Conservation (phyloP, 2,888 invertebrate genomes). For the Dusona sp. region DNA sequence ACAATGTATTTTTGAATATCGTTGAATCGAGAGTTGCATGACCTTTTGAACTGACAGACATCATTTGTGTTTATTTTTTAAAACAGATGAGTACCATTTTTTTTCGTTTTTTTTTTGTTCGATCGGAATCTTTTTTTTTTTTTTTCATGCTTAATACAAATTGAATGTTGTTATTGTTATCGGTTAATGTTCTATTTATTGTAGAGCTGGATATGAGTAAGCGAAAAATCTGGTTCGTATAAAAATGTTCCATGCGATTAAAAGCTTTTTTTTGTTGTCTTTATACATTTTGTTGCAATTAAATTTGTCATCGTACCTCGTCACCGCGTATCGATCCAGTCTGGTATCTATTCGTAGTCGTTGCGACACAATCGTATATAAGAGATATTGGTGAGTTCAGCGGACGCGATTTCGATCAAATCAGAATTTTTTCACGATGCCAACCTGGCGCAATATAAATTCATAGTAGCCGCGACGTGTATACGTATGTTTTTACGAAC, state of each 20-base stretch:
- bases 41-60: too few relatives aligned
- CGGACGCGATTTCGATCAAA: conserved; percentile 20
- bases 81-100: too few relatives aligned
- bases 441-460: conserved; percentile 2
- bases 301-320: conserved; percentile 31
- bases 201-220: not conserved
- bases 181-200: too few relatives aligned
- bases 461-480: not conserved
- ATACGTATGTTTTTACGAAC: not conserved
- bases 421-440: conserved; percentile 12
- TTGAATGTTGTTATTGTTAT: too few relatives aligned
- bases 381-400: conserved; percentile 30
- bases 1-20: too few relatives aligned
- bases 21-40: too few relatives aligned
- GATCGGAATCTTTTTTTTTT: too few relatives aligned
- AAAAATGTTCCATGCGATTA: not conserved
- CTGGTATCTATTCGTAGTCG: conserved; percentile 17
- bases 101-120: too few relatives aligned
- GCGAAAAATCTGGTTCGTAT: not conserved
- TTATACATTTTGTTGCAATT: not conserved
- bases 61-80: too few relatives aligned
- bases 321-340: conserved; percentile 34
- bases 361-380: conserved; percentile 15
- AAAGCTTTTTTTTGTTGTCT: not conserved
- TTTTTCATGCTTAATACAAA: too few relatives aligned